phyloP scores from a whole-genome alignment of 2,113 vertebrate species.

The Petromus typicus region DNA sequence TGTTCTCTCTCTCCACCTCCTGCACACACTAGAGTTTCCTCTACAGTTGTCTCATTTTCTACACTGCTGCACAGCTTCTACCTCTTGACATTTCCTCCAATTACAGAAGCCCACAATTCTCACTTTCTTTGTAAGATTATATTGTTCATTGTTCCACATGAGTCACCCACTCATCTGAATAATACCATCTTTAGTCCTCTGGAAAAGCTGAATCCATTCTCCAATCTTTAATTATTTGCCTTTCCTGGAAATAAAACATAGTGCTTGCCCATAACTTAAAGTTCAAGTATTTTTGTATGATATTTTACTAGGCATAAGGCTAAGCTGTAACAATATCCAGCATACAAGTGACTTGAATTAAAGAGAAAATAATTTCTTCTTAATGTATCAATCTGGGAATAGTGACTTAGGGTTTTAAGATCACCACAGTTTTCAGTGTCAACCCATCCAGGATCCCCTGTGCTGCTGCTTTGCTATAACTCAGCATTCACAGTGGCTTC shows the following conservation, averaged over 20 bases:
- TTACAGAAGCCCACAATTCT: background rate
- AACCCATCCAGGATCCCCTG: background rate
- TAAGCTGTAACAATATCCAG: background rate
- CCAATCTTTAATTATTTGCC: background rate
- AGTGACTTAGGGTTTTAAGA: background rate
- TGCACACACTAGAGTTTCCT: background rate
- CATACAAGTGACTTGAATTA: background rate
- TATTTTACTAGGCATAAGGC: background rate
- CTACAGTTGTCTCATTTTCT: background rate
- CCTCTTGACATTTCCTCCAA: background rate
- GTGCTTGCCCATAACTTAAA: background rate
- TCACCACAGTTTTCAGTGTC: background rate
- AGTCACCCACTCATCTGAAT: conserved; percentile 41
- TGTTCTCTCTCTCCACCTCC: background rate
- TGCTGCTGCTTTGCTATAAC: background rate
- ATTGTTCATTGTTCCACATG: background rate
- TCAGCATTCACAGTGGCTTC: background rate
- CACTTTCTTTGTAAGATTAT: background rate
- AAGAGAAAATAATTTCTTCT: background rate
- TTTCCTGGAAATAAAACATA: background rate
- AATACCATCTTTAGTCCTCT: background rate
- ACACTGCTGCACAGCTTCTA: background rate
- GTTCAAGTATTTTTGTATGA: background rate
- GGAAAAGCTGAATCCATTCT: background rate
- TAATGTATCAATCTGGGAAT: background rate